Conservation (phyloP, 2,888 invertebrate species). For the Salticus scenicus region DNA sequence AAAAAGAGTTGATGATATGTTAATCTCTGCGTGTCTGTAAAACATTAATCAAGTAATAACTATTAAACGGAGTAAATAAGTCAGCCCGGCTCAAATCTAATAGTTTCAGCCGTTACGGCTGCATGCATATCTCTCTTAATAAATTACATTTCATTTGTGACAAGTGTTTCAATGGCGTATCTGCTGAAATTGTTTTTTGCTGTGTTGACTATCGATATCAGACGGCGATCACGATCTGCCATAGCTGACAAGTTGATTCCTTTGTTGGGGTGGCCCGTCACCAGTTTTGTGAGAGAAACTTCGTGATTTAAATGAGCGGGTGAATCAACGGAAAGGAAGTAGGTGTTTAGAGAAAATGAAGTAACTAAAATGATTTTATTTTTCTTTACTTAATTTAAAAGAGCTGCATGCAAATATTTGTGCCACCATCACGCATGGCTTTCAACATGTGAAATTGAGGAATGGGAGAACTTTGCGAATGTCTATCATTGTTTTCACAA, state of each 20-base stretch:
- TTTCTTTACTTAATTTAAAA: neutral
- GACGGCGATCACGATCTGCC: neutral
- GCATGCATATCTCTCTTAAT: slow-evolving; percentile 3
- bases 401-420: neutral
- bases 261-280: neutral
- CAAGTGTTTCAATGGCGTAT: slow-evolving; percentile 11
- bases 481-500: neutral
- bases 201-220: slow-evolving; percentile 3
- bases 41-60: slow-evolving; percentile 6
- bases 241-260: slow-evolving; percentile 9
- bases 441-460: neutral
- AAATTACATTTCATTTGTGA: slow-evolving; percentile 8
- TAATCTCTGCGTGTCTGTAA: neutral
- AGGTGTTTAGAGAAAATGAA: slow-evolving; percentile 3
- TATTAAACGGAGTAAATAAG: neutral
- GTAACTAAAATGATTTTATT: neutral
- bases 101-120: slow-evolving; percentile 5
- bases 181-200: neutral
- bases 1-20: neutral
- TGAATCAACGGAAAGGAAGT: neutral
- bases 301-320: slow-evolving; percentile 1
- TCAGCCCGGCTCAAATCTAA: neutral
- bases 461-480: neutral
- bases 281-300: neutral
- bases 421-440: slow-evolving; percentile 9